Conservation (phyloP, 2,888 invertebrate species). For the Andricus quercusramuli region DNA sequence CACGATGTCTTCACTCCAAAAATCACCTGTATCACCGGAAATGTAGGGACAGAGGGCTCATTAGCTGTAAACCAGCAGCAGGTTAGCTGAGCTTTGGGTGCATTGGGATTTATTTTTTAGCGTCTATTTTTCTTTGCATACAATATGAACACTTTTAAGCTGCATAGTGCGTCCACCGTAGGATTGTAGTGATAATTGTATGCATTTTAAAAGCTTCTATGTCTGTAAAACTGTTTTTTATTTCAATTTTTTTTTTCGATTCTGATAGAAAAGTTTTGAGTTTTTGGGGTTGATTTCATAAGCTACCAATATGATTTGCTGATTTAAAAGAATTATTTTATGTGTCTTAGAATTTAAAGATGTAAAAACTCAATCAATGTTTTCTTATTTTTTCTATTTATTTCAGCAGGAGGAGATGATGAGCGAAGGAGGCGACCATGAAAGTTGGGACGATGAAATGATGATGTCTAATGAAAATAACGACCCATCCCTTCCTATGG, state of each 20-base stretch:
- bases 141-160: conserved; percentile 50
- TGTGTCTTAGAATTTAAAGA: not conserved
- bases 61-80: conserved; percentile 56
- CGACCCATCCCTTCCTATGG: conserved; percentile 71
- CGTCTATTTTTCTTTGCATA: conserved; percentile 13
- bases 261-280: not conserved
- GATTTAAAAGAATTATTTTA: not conserved
- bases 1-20: conserved; percentile 80
- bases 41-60: conserved; percentile 67
- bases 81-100: conserved; percentile 59
- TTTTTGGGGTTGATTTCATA: conserved; percentile 8
- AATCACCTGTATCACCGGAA: conserved; percentile 79
- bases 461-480: conserved; percentile 75
- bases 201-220: not conserved
- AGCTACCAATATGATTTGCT: not conserved
- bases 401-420: conserved; percentile 74
- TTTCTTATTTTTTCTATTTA: conserved; percentile 41
- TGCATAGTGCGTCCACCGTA: conserved; percentile 40
- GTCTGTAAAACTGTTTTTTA: not conserved
- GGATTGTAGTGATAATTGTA: conserved; percentile 3
- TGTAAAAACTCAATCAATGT: conserved; percentile 14
- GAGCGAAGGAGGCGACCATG: conserved; percentile 77
- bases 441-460: conserved; percentile 77
- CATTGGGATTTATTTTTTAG: conserved; percentile 38
- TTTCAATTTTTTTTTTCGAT: not conserved